Percentiles rank a stretch among this genome's conserved stretches.
Conservation (phyloP, 2,113 vertebrate genomes). For the Bungarus multicinctus region DNA sequence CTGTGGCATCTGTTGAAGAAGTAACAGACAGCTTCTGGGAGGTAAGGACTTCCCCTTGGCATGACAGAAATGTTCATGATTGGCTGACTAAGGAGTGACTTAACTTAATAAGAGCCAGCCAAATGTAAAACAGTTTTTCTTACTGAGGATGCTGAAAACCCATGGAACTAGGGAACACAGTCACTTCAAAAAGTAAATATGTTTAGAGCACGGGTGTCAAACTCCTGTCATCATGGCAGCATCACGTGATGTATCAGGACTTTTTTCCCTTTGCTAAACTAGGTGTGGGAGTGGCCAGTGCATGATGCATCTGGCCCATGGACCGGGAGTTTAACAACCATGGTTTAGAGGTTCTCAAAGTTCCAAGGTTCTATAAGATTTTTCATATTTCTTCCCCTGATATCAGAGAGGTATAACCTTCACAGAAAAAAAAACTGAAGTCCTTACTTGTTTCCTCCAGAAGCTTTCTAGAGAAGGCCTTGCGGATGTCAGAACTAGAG, state of each 20-base stretch:
- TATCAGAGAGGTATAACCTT: background rate
- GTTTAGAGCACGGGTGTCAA: no score
- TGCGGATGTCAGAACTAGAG: background rate
- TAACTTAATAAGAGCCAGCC: background rate
- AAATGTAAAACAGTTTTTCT: background rate
- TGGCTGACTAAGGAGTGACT: background rate
- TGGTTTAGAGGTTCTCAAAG: no score
- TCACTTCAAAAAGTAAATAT: background rate
- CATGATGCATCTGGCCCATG: no score
- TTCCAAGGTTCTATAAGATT: background rate
- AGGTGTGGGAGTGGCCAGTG: no score
- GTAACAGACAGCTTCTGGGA: conserved; percentile 99
- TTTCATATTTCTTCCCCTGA: background rate
- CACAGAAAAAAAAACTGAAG: background rate
- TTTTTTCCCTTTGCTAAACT: no score
- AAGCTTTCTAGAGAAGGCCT: background rate
- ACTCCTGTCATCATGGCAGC: no score
- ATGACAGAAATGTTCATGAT: background rate
- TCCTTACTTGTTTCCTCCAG: background rate
- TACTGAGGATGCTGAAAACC: background rate
- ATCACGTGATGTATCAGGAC: no score
- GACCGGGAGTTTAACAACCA: no score
- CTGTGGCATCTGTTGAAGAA: conserved; percentile 80
- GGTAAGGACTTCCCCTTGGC: conserved; percentile 67
- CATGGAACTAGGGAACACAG: accelerated